Conservation (phyloP, 2,113 vertebrate genomes). For the Myotis brandtii region DNA sequence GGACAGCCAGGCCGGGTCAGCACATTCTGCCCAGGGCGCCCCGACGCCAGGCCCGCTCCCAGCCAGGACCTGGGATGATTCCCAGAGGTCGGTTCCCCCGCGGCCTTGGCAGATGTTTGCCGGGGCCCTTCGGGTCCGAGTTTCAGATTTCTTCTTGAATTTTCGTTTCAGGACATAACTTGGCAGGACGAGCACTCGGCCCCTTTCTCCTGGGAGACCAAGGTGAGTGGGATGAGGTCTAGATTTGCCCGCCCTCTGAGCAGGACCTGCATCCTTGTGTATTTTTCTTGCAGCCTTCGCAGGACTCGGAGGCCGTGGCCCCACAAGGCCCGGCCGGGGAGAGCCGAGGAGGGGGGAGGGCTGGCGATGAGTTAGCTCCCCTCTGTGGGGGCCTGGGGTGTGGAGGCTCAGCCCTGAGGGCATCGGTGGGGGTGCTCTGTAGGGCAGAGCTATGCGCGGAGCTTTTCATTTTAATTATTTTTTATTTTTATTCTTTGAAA, state of each 20-base stretch:
- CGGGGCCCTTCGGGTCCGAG: conserved; percentile 23
- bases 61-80: too few relatives aligned
- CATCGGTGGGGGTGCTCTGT: not conserved
- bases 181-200: conserved; percentile 99
- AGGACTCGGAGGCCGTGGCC: not conserved
- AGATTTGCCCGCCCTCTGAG: conserved; percentile 25
- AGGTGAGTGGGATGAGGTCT: conserved; percentile 87
- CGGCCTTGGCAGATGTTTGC: not conserved
- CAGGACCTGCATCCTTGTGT: not conserved
- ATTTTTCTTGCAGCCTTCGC: not conserved
- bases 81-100: fast-evolving
- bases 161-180: conserved; percentile 93
- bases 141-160: conserved; percentile 79
- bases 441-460: not conserved
- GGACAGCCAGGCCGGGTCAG: not conserved
- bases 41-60: not conserved
- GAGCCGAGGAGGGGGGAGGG: not conserved
- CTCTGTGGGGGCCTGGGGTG: not conserved
- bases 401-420: not conserved
- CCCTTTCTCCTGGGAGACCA: conserved; percentile 99
- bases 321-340: fast-evolving
- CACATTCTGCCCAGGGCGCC: not conserved
- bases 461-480: not conserved
- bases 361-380: not conserved
- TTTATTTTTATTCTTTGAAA: too few relatives aligned